Percentiles rank a stretch among this genome's conserved stretches.
These are phyloP conservation scores for Contarinia nasturtii DNA, from an alignment of 1,140 invertebrate species.

Conservation along the genomic window DNA sequence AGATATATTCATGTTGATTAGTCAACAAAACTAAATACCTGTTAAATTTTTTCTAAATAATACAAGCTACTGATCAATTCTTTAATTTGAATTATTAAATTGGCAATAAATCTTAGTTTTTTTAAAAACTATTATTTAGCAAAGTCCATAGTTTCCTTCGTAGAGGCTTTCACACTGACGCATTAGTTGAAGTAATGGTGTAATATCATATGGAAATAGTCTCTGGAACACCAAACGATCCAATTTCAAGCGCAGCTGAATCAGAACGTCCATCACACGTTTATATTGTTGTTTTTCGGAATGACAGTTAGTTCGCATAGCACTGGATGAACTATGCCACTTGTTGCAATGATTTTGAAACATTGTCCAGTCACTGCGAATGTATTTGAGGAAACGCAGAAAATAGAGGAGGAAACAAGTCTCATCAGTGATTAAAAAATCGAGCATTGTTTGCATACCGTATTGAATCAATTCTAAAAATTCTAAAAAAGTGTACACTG, in stretches of 20 bases:
- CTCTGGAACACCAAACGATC: slow-evolving; percentile 61
- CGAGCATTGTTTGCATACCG: slow-evolving; percentile 62
- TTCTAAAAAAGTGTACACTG: slow-evolving; percentile 63
- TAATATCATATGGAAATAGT: slow-evolving; percentile 78
- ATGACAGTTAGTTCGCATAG: slow-evolving; percentile 22
- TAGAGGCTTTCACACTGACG: slow-evolving; percentile 73
- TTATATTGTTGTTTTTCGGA: slow-evolving; percentile 20
- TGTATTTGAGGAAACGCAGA: slow-evolving; percentile 67
- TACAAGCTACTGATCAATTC: too few relatives aligned
- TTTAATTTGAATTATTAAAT: too few relatives aligned
- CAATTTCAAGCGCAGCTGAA: slow-evolving; percentile 58
- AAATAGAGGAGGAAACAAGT: slow-evolving; percentile 79
- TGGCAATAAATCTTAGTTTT: too few relatives aligned
- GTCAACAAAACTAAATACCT: too few relatives aligned
- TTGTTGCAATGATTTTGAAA: slow-evolving; percentile 57
- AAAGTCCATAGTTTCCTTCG: slow-evolving; percentile 37
- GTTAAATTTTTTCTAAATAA: too few relatives aligned
- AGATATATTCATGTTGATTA: too few relatives aligned
- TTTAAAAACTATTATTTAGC: too few relatives aligned
- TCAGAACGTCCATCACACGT: slow-evolving; percentile 66
- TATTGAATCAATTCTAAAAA: slow-evolving; percentile 66
- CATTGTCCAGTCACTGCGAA: slow-evolving; percentile 62
- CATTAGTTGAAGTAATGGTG: slow-evolving; percentile 61
- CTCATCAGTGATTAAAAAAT: slow-evolving; percentile 77
- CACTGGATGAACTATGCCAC: slow-evolving; percentile 31